Evolutionary conservation across 2,888 invertebrate genomes (phyloP).

Genomic region (Macaria notata): DNA sequence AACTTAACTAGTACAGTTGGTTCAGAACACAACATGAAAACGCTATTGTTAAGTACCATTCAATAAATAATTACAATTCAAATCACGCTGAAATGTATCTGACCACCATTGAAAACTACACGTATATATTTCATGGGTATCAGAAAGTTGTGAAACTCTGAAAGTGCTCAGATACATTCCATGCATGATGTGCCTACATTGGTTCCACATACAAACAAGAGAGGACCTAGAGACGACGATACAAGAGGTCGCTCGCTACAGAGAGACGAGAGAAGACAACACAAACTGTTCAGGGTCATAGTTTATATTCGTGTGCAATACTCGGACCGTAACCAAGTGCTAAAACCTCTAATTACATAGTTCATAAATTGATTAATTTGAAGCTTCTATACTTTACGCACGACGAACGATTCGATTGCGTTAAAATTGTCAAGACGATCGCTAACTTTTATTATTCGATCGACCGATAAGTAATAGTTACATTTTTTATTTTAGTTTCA

Average conservation of each 20-base stretch:
- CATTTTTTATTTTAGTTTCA: slow-evolving; percentile 48
- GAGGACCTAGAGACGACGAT: slow-evolving; percentile 50
- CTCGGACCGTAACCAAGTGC: slow-evolving; percentile 68
- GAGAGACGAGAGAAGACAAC: slow-evolving; percentile 58
- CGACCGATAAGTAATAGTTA: slow-evolving; percentile 53
- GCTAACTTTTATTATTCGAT: slow-evolving; percentile 54
- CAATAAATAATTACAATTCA: slow-evolving; percentile 50
- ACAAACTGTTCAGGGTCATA: slow-evolving; percentile 43
- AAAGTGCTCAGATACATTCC: too few species aligned
- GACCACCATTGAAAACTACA: too few species aligned
- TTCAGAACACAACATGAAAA: slow-evolving; percentile 52
- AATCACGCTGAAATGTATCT: too few species aligned
- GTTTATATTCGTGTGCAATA: slow-evolving; percentile 62
- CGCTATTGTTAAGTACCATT: slow-evolving; percentile 68
- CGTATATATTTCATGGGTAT: too few species aligned
- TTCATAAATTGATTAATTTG: slow-evolving; percentile 68
- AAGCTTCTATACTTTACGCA: slow-evolving; percentile 74
- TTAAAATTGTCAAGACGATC: slow-evolving; percentile 58
- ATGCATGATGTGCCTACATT: slow-evolving; percentile 6
- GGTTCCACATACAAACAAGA: slow-evolving; percentile 40
- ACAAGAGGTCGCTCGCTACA: slow-evolving; percentile 38
- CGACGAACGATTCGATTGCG: slow-evolving; percentile 62
- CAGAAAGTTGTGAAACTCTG: too few species aligned
- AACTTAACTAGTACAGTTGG: slow-evolving; percentile 58
- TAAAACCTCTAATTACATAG: slow-evolving; percentile 64